Evolutionary conservation across 2,113 vertebrate genomes (phyloP), one percentile per base, ranked within the genome.

Genomic region (Actenoides hombroni): DNA sequence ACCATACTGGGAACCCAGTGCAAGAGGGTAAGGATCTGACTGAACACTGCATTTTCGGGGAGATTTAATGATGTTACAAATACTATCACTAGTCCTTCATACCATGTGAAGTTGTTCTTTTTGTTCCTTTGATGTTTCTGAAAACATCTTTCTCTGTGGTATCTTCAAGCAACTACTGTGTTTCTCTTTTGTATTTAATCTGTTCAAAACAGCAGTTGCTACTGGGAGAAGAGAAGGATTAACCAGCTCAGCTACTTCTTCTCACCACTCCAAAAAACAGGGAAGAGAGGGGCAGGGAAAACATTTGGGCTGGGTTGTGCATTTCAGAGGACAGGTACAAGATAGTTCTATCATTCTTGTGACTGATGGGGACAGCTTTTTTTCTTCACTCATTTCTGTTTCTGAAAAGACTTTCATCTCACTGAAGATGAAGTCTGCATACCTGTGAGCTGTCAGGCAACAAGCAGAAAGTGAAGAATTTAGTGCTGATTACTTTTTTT

Each of bases 1-100:
- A 56, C 99, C 99, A 33, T 99, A 99, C 94, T 99, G 99, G 99
- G 99, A 99, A 90, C 99, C 99, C 73, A 99, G 99, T 81, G 99
- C 99, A 35, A 98, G 99, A 98, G 99, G 99, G 99, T 99, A 97
- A 99, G 98, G 40, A 77, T 54, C 91, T 90, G 33, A 65, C 20
- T 86, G 44, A 73, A 71, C 5, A 2, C 31, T 90, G 29, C 33
- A 13, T 93, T 90, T 88, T 12, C 46, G 70, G 31, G 6, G 48
- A 51, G 9, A 39, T 57, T 40, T 74, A 70, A 53, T 92, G 11
- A 53, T 86, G 75, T 82, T 81, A 42, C 16, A 81, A 82, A 48
- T 59, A 57, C 4, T 76, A 10, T 46, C 10, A 2, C 16, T 85
- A 17, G 9, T 86, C 17, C 17, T 79, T 85, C 59, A 40, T 86